Evolutionary conservation across 1,140 invertebrate species (phyloP).

Genomic region (Pissodes strobi): DNA sequence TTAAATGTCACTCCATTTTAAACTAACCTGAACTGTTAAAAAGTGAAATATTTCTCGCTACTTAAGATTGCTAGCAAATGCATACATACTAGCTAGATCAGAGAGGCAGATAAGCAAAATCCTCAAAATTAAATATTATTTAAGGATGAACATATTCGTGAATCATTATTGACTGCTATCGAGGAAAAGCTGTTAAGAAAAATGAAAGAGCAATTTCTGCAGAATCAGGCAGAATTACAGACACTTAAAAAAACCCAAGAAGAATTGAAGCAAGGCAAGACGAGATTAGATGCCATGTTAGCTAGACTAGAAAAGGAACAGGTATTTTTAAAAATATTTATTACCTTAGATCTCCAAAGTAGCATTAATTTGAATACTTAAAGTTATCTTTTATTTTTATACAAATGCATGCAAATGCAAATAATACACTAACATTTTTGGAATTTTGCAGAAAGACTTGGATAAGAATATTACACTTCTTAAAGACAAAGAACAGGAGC

Average conservation of each 20-base stretch:
- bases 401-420: too few relatives aligned
- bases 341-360: neutral
- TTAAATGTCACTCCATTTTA: too few relatives aligned
- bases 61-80: too few relatives aligned
- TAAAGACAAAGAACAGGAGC: constrained; percentile 83
- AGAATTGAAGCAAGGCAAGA: constrained; percentile 85
- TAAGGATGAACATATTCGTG: constrained; percentile 90
- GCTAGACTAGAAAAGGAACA: constrained; percentile 82
- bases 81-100: too few relatives aligned
- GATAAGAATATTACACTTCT: constrained; percentile 84
- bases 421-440: too few relatives aligned
- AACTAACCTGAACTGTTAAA: too few relatives aligned
- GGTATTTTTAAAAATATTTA: too few relatives aligned
- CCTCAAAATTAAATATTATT: too few relatives aligned
- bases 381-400: too few relatives aligned
- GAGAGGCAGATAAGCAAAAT: too few relatives aligned
- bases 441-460: constrained; percentile 67
- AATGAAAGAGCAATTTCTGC: constrained; percentile 86
- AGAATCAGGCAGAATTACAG: constrained; percentile 89
- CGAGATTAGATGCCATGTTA: constrained; percentile 83
- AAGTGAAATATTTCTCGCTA: too few relatives aligned
- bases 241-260: constrained; percentile 86
- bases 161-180: constrained; percentile 90
- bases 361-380: neutral
- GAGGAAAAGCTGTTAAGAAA: constrained; percentile 90